A percentile compares a stretch with the other conserved stretches of the same genome.
These are phyloP conservation scores for Bombus confusus DNA, from an alignment of 1,140 invertebrate species.

Conservation along the genomic window DNA sequence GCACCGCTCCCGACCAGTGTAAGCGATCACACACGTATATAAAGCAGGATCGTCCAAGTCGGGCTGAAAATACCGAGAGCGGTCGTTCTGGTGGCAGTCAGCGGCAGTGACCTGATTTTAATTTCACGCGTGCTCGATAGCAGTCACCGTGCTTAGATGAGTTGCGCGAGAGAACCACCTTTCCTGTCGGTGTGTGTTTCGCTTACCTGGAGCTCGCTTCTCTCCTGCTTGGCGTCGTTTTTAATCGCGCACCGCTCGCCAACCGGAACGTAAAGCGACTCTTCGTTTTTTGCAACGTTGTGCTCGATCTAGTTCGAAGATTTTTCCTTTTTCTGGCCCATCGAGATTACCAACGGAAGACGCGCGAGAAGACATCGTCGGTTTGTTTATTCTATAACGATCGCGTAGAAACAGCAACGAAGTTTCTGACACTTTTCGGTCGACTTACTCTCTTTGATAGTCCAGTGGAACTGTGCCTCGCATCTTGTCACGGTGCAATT, in stretches of 20 bases:
- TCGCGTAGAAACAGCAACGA: too few species aligned
- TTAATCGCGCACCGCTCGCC: constrained; percentile 13
- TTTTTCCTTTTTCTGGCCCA: neutral
- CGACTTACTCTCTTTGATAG: neutral
- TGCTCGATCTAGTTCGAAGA: neutral
- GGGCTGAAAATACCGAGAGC: constrained; percentile 63
- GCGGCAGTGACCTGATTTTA: constrained; percentile 67
- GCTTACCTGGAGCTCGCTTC: neutral
- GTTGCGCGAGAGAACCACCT: neutral
- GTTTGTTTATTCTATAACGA: too few species aligned
- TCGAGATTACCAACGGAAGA: neutral
- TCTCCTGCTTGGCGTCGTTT: neutral
- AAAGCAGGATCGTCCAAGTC: constrained; percentile 45
- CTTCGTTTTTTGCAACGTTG: constrained; percentile 2
- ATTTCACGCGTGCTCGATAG: constrained; percentile 60
- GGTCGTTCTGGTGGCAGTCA: constrained; percentile 42
- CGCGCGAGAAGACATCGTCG: neutral
- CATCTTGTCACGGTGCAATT: too few species aligned
- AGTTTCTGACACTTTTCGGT: too few species aligned
- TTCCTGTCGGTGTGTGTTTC: constrained; percentile 1
- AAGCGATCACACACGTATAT: constrained; percentile 30
- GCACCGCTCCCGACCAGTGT: constrained; percentile 10
- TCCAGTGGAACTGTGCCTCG: too few species aligned
- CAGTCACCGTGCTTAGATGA: constrained; percentile 49
- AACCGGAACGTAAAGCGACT: constrained; percentile 26